Percentiles rank a stretch among this genome's conserved stretches.
Conservation (phyloP, 2,888 invertebrate species). For the Agrochola lota region DNA sequence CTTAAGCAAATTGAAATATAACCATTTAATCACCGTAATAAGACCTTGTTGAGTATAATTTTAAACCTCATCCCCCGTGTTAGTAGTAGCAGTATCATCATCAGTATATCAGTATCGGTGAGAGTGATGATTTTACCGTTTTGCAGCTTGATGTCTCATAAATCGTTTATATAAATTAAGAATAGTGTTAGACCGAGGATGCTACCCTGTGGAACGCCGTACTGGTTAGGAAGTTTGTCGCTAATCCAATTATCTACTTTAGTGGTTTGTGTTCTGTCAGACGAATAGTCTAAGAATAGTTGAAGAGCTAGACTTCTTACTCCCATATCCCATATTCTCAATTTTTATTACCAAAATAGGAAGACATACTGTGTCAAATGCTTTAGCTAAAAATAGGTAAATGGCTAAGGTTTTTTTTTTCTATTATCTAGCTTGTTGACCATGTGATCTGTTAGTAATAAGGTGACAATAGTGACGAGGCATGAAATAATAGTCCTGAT, state of each 20-base stretch:
- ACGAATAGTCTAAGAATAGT: background rate
- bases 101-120: no score
- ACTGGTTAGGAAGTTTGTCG: background rate
- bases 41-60: no score
- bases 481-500: slow-evolving; percentile 6
- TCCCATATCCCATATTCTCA: background rate
- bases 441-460: background rate
- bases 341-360: background rate
- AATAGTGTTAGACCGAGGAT: background rate
- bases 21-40: no score
- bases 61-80: no score
- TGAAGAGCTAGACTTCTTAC: background rate
- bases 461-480: background rate
- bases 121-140: no score
- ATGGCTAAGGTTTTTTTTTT: background rate
- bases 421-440: background rate
- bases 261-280: background rate
- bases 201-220: background rate
- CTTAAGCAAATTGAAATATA: no score
- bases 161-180: background rate
- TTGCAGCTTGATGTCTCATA: background rate
- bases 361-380: background rate
- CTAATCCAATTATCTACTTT: background rate
- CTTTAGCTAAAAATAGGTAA: background rate
- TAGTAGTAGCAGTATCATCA: no score